Evolutionary conservation across 2,113 vertebrate species (phyloP), one percentile per base, ranked within the genome.

Genomic region (Oncorhynchus tshawytscha): DNA sequence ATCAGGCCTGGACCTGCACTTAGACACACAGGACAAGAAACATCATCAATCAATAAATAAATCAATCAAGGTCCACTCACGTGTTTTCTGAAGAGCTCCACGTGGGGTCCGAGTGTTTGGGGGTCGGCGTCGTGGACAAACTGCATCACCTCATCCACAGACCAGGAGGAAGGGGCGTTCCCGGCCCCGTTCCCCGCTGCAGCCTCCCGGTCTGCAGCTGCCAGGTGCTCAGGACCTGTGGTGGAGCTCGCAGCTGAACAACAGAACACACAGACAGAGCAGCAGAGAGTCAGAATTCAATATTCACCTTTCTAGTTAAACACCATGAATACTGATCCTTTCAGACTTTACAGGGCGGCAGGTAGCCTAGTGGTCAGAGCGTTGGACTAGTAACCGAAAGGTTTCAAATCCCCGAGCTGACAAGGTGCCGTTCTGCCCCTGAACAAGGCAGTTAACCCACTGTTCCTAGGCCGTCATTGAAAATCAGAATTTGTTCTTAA

Each of bases 111-210:
- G 15, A 98, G 92, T 20, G 96, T 95, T 25, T 94, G 94, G 45
- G 96, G 96, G 91, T 99, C 96, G 13, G 94, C 96, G 83, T 96
- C 94, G 79, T 95, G 96, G 84, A 98, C 95, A 86, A 97, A 99
- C 76, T 85, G 90, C 79, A 99, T 95, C 75, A 99, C 97, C 86
- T 99, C 97, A 76, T 97, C 96, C 76, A 99, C 95, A 59, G 95
- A 95, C 98, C 98, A 99, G 77, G 91, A 93, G 15, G 95, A 94
- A 34, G 96, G 96, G 74, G 77, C 81, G 72, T 13, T 87, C 51
- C 94, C 82, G 78, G 92, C 82, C 24, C 71, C 15, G 1, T 54
- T 54, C 51, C 51, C 51, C 4, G 4, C 51, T 54, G 51, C 51
- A 54, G 51, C 16, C 59, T 96, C 96, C 76, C 93, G 92, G 85